phyloP scores from a whole-genome alignment of 1,140 invertebrate species.

The Watersipora subatra region DNA sequence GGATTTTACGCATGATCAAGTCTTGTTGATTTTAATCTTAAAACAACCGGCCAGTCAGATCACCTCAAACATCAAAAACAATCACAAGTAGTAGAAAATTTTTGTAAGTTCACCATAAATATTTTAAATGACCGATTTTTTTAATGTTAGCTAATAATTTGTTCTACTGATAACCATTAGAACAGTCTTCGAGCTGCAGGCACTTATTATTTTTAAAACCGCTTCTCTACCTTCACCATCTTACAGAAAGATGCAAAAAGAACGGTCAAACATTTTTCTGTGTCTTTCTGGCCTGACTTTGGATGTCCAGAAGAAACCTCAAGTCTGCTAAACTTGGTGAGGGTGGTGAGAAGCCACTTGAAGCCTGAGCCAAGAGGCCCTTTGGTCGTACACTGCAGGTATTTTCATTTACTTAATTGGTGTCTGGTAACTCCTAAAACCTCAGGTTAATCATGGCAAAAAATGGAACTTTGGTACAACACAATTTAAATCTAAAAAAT shows the following conservation, averaged over 20 bases:
- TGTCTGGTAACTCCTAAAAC: neutral
- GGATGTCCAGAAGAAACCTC: slow-evolving; percentile 34
- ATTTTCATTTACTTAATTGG: slow-evolving; percentile 1
- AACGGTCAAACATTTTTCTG: slow-evolving; percentile 23
- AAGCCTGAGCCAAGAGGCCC: slow-evolving; percentile 22
- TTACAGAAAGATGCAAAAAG: neutral
- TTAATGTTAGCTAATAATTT: no score
- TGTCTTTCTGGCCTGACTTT: slow-evolving; percentile 38
- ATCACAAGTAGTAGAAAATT: neutral
- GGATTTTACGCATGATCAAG: neutral
- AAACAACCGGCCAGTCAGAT: neutral
- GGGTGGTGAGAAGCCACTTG: slow-evolving; percentile 23
- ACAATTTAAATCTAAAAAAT: neutral
- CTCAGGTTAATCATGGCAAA: neutral
- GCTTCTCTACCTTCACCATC: neutral
- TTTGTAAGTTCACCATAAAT: no score
- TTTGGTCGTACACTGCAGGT: slow-evolving; percentile 39
- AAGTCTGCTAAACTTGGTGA: slow-evolving; percentile 32
- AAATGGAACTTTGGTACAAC: neutral
- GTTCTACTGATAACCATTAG: no score
- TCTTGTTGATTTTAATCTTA: neutral
- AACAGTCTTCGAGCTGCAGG: no score
- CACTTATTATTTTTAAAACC: no score
- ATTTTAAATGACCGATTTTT: no score
- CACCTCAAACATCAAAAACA: neutral